phyloP scores from a whole-genome alignment of 2,113 vertebrate species.

The Cyanoliseus patagonus region DNA sequence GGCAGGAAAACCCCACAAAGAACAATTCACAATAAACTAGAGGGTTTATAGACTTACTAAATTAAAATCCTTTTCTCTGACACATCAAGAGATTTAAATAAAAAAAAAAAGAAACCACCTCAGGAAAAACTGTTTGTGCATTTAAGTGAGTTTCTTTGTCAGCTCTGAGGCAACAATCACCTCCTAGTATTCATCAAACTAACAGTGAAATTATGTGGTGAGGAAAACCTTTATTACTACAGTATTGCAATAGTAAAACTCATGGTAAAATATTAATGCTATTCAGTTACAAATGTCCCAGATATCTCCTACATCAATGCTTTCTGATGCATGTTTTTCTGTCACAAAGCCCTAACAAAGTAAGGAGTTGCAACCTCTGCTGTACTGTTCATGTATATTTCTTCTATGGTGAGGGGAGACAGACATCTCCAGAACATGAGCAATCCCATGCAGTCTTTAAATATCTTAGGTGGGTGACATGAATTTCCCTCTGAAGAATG shows the following conservation, averaged over 20 bases:
- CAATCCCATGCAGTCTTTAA: background rate
- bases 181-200: background rate
- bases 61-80: background rate
- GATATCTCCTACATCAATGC: background rate
- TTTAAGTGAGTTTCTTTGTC: background rate
- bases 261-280: background rate
- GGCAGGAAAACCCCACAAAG: background rate
- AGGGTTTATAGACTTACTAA: background rate
- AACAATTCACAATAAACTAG: background rate
- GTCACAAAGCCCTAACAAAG: background rate
- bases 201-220: background rate
- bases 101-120: background rate
- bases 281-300: too few relatives aligned
- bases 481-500: background rate
- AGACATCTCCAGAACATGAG: background rate
- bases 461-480: background rate
- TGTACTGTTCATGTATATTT: background rate
- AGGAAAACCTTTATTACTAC: background rate
- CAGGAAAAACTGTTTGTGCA: background rate
- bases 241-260: background rate
- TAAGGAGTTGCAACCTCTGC: background rate
- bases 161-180: background rate
- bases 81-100: background rate
- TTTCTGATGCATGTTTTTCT: background rate
- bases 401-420: background rate